These are phyloP conservation scores for Chesias legatella DNA, from an alignment of 2,888 invertebrate genomes.

Conservation along the genomic window DNA sequence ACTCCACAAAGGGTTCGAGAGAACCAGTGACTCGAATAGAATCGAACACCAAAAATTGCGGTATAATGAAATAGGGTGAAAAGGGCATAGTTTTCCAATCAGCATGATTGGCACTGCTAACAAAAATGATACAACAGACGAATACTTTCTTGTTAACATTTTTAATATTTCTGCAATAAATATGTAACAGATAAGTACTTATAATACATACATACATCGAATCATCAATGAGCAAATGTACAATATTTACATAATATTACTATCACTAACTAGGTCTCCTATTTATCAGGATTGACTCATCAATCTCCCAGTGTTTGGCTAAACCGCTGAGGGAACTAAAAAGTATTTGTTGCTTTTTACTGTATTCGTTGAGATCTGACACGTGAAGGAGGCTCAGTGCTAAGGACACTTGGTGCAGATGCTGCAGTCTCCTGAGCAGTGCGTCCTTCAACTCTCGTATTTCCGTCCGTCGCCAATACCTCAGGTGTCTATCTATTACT, in stretches of 20 bases:
- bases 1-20: too few relatives aligned
- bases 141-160: slow-evolving; percentile 45
- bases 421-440: slow-evolving; percentile 59
- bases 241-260: slow-evolving; percentile 68
- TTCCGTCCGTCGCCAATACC: slow-evolving; percentile 72
- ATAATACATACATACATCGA: slow-evolving; percentile 42
- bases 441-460: slow-evolving; percentile 50
- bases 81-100: too few relatives aligned
- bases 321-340: slow-evolving; percentile 49
- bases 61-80: too few relatives aligned
- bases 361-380: slow-evolving; percentile 51
- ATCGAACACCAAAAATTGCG: too few relatives aligned
- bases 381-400: slow-evolving; percentile 59
- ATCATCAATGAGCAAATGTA: slow-evolving; percentile 64
- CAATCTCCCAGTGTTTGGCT: slow-evolving; percentile 58
- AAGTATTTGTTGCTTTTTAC: slow-evolving; percentile 43
- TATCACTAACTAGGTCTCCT: slow-evolving; percentile 32
- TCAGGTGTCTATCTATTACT: slow-evolving; percentile 73
- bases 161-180: slow-evolving; percentile 62
- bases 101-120: too few relatives aligned
- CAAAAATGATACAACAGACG: too few relatives aligned
- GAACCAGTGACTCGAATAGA: too few relatives aligned
- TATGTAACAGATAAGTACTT: slow-evolving; percentile 36
- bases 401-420: slow-evolving; percentile 60
- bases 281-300: slow-evolving; percentile 49